Evolutionary conservation across 2,113 vertebrate species (phyloP).

Genomic region (Sakesphorus luctuosus): DNA sequence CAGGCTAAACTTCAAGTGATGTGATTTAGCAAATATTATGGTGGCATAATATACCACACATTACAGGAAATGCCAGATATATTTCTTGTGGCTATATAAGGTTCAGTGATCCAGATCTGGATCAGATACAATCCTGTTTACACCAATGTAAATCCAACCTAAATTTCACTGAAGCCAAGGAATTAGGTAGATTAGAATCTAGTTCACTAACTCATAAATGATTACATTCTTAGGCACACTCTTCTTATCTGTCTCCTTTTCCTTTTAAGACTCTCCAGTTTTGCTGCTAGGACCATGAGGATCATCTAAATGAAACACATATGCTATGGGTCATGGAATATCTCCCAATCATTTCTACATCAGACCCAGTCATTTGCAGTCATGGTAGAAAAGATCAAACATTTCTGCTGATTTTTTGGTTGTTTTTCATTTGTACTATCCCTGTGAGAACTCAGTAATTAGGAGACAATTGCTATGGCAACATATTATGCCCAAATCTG

Average conservation of each 20-base stretch:
- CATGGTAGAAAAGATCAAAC: background rate
- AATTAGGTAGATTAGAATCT: constrained; percentile 41
- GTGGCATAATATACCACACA: background rate
- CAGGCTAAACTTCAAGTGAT: constrained; percentile 1
- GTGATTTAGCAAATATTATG: background rate
- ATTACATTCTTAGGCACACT: background rate
- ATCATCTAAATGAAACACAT: constrained; percentile 44
- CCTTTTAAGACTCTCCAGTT: background rate
- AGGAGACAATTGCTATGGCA: constrained; percentile 28
- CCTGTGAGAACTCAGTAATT: constrained; percentile 8
- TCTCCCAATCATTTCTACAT: background rate
- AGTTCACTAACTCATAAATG: background rate
- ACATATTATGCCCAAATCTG: background rate
- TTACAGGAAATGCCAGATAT: constrained; percentile 12
- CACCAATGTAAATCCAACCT: constrained; percentile 33
- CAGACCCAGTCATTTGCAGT: background rate
- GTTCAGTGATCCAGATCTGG: constrained; percentile 5
- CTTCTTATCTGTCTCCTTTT: background rate
- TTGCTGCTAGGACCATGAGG: background rate
- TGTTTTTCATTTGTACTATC: background rate
- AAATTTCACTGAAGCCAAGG: constrained; percentile 27
- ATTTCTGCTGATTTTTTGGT: background rate
- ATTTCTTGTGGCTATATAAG: background rate
- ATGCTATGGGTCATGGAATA: background rate
- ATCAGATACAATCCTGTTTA: constrained; percentile 35